phyloP scores from a whole-genome alignment of 2,797 vertebrate species.

The Gadopsis marmoratus region DNA sequence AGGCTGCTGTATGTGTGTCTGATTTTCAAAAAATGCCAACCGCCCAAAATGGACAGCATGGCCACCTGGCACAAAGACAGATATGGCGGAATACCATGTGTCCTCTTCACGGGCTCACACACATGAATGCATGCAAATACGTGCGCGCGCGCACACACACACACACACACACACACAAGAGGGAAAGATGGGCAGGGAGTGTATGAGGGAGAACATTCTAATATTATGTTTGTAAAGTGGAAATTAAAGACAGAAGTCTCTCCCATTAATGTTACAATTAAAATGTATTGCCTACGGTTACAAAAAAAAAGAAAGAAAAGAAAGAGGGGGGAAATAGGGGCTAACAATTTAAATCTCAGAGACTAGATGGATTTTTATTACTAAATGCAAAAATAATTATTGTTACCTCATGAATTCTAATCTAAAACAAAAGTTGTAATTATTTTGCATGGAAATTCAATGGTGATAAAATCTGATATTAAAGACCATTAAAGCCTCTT shows the following conservation, averaged over 20 bases:
- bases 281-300: slow-evolving; percentile 50
- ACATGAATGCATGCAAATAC: slow-evolving; percentile 42
- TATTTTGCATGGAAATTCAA: slow-evolving; percentile 43
- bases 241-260: slow-evolving; percentile 32
- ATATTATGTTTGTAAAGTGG: slow-evolving; percentile 48
- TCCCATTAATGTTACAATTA: slow-evolving; percentile 52
- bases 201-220: slow-evolving; percentile 22
- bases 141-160: slow-evolving; percentile 15
- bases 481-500: slow-evolving; percentile 38
- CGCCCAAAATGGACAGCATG: slow-evolving; percentile 74
- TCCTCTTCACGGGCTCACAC: slow-evolving; percentile 68
- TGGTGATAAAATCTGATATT: slow-evolving; percentile 38
- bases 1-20: slow-evolving; percentile 31
- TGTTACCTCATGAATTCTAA: slow-evolving; percentile 57
- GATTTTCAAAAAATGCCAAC: slow-evolving; percentile 62
- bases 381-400: slow-evolving; percentile 66
- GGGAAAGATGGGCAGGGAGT: background rate
- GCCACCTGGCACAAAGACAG: slow-evolving; percentile 71
- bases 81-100: slow-evolving; percentile 76
- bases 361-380: slow-evolving; percentile 54
- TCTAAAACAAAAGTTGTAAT: slow-evolving; percentile 39
- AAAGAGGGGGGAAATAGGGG: background rate
- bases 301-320: background rate
- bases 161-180: slow-evolving; percentile 27
- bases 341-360: slow-evolving; percentile 34